A percentile compares a stretch with the other conserved stretches of the same genome.
These are phyloP conservation scores for Catocala sponsa DNA, from an alignment of 2,888 invertebrate species.

Conservation along the genomic window DNA sequence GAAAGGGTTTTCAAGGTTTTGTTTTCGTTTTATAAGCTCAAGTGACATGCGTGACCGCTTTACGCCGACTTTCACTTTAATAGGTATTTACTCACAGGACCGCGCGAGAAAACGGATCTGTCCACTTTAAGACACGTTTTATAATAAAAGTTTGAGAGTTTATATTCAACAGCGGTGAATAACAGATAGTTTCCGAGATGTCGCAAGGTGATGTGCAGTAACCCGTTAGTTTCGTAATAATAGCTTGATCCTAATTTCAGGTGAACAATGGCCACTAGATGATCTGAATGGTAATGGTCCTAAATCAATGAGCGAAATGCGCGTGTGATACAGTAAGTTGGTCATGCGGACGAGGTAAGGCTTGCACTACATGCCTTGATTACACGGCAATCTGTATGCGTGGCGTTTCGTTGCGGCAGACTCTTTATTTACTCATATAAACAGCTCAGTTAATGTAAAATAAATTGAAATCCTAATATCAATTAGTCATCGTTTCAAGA, in stretches of 20 bases:
- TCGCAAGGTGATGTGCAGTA: slow-evolving; percentile 9
- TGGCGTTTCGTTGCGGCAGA: slow-evolving; percentile 38
- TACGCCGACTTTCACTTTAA: slow-evolving; percentile 44
- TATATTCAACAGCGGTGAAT: background rate
- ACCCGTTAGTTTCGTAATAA: slow-evolving; percentile 57
- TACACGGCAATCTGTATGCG: slow-evolving; percentile 69
- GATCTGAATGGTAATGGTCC: slow-evolving; percentile 76
- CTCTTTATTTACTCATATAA: slow-evolving; percentile 34
- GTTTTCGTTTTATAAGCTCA: slow-evolving; percentile 30
- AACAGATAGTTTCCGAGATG: slow-evolving; percentile 13
- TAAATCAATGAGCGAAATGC: slow-evolving; percentile 70
- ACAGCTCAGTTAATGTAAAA: slow-evolving; percentile 12
- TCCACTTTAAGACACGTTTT: slow-evolving; percentile 20
- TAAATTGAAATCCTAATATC: slow-evolving; percentile 5
- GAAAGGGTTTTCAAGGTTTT: slow-evolving; percentile 30
- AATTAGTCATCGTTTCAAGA: slow-evolving; percentile 5
- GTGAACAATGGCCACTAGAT: slow-evolving; percentile 54
- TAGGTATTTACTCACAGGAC: slow-evolving; percentile 11
- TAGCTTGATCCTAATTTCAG: slow-evolving; percentile 62
- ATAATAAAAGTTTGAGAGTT: background rate
- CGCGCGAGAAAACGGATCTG: slow-evolving; percentile 15
- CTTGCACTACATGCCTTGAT: slow-evolving; percentile 59
- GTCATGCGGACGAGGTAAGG: slow-evolving; percentile 73
- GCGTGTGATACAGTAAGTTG: slow-evolving; percentile 74
- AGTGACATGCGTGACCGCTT: slow-evolving; percentile 36